Base-by-base conservation (phyloP, 2,888 invertebrate species). In the Lasioglossum zephyrum region DNA sequence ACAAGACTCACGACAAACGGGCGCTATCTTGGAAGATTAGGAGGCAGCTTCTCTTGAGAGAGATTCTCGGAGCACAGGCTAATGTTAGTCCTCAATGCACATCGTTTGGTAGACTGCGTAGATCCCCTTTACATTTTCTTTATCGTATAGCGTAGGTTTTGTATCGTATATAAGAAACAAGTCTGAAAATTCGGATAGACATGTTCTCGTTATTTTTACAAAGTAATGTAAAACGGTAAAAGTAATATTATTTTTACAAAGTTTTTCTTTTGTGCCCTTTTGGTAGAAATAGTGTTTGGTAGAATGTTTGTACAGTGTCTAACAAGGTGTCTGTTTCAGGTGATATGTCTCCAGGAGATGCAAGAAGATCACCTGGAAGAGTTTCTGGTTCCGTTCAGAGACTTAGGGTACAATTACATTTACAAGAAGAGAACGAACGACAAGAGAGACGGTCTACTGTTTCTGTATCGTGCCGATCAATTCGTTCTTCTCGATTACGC, bases 341-440 rank as follows among this genome's bases (percentile, higher is more conserved):
- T 98, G 82, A 93, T 98, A 82, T 98, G 98, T 94, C 95, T 99
- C 11, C 99, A 99, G 96, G 99, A 99, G 96, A 98, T 99, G 73
- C 98, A 99, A 95, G 96, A 96, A 18, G 96, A 96, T n/a, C 98
- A 98, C 94, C 95, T 98, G 79, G 91, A 95, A 16, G 95, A 96
- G 75, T 97, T 97, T 88, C 93, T 97, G 96, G 92, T 94, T 94
- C 76, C 96, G 95, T 93, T 96, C 96, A 82, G 95, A 95, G 82
- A 92, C 94, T 79, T 94, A 90, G 98, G 98, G 1, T 98, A 98
- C 93, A 95, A 95, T 49, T 97, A 97, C 74, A 93, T 98, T 5
- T 99, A 96, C 94, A 98, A 99, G 95, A 97, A 97, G 94, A 97
- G 98, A 92, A 98, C 98, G 0, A 97, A 98, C 0, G 95, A 95